Base-by-base conservation (phyloP, 2,888 invertebrate species). In the Cataglyphis rosenhaueri region DNA sequence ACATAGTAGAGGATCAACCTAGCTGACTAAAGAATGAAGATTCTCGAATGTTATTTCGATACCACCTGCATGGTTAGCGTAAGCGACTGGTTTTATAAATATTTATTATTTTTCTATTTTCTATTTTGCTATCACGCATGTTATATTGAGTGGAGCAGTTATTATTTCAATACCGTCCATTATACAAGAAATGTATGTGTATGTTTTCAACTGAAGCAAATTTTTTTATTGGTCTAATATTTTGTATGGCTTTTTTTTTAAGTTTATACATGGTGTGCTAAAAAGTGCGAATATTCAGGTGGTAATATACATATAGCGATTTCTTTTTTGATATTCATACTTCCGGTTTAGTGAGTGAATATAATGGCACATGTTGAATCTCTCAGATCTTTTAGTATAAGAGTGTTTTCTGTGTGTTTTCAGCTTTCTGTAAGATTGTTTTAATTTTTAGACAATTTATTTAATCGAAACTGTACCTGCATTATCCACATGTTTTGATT, bases 1-100 rank as follows among this genome's bases (percentile, higher is more conserved):
- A 93, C 75, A 94, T 95, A 86, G 92, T 94, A 75, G 94, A 94
- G 85, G 92, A 93, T 84, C 91, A 92, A 73, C 91, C 92, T 38
- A 95, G 95, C 92, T 95, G 94, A 95, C 94, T 90, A 79, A 88
- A 52, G 48, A 59, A 82, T 18, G 71, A 71, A 44, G 55, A 83
- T 48, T 83, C 76, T 64, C 79, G 64, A 71, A 55, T 74, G 75
- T 86, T 87, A 44, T 86, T 87, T 87, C 89, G 91, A 41, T 89
- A 90, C 52, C 87, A 86, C 84, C 82, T 89, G 79, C 81, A 87
- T 64, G 86, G 82, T 82, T 87, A 84, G 62, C 59, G 62, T 64
- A 73, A 68, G 65, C 57, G 44, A 55, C 65, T 61, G 44, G 18
- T 70, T 79, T 68, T 68, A 25, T 61, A 79, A 68, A 61, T 25